Percentiles rank a stretch among this genome's conserved stretches.
Conservation (phyloP, 1,140 invertebrate species). For the Solen grandis region DNA sequence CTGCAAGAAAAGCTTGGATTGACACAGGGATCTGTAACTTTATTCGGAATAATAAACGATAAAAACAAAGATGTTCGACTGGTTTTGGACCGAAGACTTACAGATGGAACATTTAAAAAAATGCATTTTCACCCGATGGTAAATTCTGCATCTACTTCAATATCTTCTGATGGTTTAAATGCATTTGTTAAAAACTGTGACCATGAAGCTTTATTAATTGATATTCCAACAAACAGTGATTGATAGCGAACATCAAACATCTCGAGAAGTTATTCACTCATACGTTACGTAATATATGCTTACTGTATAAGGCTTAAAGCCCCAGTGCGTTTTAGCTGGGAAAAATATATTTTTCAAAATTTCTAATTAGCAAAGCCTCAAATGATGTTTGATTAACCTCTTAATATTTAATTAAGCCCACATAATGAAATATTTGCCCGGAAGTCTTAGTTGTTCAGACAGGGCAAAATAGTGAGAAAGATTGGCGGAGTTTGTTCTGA, state of each 20-base stretch:
- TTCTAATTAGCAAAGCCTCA: too few species aligned
- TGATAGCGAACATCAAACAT: background rate
- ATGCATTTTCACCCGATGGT: conserved; percentile 80
- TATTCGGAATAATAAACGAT: conserved; percentile 80
- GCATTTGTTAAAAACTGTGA: conserved; percentile 74
- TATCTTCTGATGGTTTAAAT: conserved; percentile 71
- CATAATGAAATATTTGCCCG: too few species aligned
- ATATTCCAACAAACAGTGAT: conserved; percentile 57
- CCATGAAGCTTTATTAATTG: conserved; percentile 67
- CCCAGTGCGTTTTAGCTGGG: too few species aligned
- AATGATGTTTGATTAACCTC: too few species aligned
- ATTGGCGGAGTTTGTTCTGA: too few species aligned
- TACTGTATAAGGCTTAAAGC: background rate
- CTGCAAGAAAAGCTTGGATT: conserved; percentile 78
- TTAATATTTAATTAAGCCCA: too few species aligned
- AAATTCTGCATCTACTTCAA: conserved; percentile 75
- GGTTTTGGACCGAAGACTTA: conserved; percentile 72
- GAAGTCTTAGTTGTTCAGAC: too few species aligned
- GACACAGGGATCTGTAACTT: conserved; percentile 78
- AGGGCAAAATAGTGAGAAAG: too few species aligned
- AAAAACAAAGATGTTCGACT: conserved; percentile 74
- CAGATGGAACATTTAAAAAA: conserved; percentile 61
- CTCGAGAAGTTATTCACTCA: background rate
- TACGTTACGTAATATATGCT: background rate
- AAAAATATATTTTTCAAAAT: too few species aligned